Evolutionary conservation across 2,797 vertebrate genomes (phyloP).

Genomic region (Siniperca scherzeri): DNA sequence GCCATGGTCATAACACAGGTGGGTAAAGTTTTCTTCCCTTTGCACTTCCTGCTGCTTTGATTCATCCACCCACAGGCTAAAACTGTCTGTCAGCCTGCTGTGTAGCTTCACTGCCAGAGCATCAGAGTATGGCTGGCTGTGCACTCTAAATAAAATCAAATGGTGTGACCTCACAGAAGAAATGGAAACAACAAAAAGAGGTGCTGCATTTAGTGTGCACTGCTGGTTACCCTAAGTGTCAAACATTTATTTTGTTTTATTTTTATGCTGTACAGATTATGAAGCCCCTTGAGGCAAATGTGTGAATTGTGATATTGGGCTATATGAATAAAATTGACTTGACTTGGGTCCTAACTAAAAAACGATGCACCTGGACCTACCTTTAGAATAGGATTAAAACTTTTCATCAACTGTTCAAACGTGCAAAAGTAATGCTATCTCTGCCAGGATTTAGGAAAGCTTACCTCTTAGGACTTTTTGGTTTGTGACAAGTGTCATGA

Average conservation of each 20-base stretch:
- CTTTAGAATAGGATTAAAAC: background rate
- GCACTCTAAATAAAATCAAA: slow-evolving; percentile 35
- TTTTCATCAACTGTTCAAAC: background rate
- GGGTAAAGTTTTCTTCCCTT: slow-evolving; percentile 1
- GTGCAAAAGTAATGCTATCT: background rate
- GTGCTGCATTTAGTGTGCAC: background rate
- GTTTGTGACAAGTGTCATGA: background rate
- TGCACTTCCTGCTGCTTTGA: slow-evolving; percentile 35
- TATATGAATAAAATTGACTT: too few species aligned
- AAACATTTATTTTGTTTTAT: background rate
- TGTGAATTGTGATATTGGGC: too few species aligned
- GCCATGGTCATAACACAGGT: slow-evolving; percentile 64
- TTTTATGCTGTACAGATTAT: too few species aligned
- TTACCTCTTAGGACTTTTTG: background rate
- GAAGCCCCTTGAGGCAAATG: too few species aligned
- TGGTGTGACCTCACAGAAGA: slow-evolving; percentile 30
- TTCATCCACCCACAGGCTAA: slow-evolving; percentile 40
- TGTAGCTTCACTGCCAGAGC: slow-evolving; percentile 31
- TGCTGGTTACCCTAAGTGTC: background rate
- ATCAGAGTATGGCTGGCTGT: background rate
- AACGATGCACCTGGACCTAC: background rate
- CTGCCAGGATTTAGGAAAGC: background rate
- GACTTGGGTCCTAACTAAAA: background rate
- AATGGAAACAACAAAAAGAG: background rate
- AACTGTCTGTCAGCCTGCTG: slow-evolving; percentile 21